A percentile compares a stretch with the other conserved stretches of the same genome.
Evolutionary conservation across 2,888 invertebrate genomes (phyloP).

Genomic region (Brassicogethes aeneus): DNA sequence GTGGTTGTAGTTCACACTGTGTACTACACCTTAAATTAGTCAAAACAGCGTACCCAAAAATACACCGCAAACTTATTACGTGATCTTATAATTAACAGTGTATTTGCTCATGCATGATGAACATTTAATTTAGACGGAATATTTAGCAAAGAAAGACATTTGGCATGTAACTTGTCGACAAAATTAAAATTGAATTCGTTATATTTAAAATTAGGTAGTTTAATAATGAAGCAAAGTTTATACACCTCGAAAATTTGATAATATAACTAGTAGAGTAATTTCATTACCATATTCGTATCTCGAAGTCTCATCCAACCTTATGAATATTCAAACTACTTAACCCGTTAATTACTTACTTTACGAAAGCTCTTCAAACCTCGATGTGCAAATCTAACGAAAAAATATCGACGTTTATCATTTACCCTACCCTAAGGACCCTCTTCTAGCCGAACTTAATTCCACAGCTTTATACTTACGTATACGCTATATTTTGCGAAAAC

Average conservation of each 20-base stretch:
- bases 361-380: slow-evolving; percentile 20
- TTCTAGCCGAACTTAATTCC: slow-evolving; percentile 4
- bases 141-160: background rate
- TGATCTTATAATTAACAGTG: too few relatives aligned
- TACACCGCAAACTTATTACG: too few relatives aligned
- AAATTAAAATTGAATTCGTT: slow-evolving; percentile 18
- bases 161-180: background rate
- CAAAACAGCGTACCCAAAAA: too few relatives aligned
- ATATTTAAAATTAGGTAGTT: slow-evolving; percentile 24
- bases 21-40: too few relatives aligned
- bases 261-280: slow-evolving; percentile 32
- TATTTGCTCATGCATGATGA: background rate
- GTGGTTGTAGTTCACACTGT: too few relatives aligned
- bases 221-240: slow-evolving; percentile 29
- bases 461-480: slow-evolving; percentile 1
- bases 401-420: slow-evolving; percentile 10
- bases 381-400: slow-evolving; percentile 20
- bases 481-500: too few relatives aligned
- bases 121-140: background rate
- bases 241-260: slow-evolving; percentile 32
- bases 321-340: slow-evolving; percentile 33
- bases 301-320: slow-evolving; percentile 26
- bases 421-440: background rate
- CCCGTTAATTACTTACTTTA: slow-evolving; percentile 28
- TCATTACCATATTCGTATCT: slow-evolving; percentile 33